Evolutionary conservation across 2,797 vertebrate genomes (phyloP).

Genomic region (Schizothorax lantsangensis): DNA sequence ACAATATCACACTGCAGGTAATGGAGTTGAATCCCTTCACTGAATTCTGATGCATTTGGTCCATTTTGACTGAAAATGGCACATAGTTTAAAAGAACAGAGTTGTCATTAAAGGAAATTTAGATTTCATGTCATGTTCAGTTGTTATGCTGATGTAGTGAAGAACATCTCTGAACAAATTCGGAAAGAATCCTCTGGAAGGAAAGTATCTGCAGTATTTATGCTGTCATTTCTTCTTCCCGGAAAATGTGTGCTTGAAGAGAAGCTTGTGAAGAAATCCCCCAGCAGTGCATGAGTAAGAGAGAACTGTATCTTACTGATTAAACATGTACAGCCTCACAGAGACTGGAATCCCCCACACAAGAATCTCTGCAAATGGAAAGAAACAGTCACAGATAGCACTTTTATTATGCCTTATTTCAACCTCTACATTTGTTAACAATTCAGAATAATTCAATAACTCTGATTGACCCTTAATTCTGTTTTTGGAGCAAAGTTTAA

Average conservation of each 20-base stretch:
- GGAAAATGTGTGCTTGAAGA: constrained; percentile 35
- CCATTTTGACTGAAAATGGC: neutral
- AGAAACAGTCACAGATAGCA: neutral
- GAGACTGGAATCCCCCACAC: constrained; percentile 31
- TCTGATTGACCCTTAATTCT: constrained; percentile 4
- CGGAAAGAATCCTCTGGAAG: neutral
- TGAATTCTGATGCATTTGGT: neutral
- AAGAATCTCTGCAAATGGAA: constrained; percentile 11
- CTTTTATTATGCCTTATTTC: constrained; percentile 5
- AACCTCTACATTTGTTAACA: constrained; percentile 27
- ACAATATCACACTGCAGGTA: neutral
- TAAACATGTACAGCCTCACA: constrained; percentile 28
- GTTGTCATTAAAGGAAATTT: neutral
- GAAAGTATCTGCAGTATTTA: constrained; percentile 33
- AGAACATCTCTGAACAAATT: constrained; percentile 20
- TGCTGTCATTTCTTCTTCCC: constrained; percentile 23
- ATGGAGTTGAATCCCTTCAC: neutral
- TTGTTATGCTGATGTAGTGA: neutral
- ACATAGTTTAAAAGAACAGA: neutral
- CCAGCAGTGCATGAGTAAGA: constrained; percentile 31
- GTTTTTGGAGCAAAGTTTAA: constrained; percentile 2
- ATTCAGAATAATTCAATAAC: constrained; percentile 6
- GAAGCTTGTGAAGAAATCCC: constrained; percentile 30
- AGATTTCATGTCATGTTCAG: neutral
- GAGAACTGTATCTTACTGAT: constrained; percentile 18